These are phyloP conservation scores for Oncorhynchus mykiss DNA, from an alignment of 2,113 vertebrate species.

Conservation along the genomic window DNA sequence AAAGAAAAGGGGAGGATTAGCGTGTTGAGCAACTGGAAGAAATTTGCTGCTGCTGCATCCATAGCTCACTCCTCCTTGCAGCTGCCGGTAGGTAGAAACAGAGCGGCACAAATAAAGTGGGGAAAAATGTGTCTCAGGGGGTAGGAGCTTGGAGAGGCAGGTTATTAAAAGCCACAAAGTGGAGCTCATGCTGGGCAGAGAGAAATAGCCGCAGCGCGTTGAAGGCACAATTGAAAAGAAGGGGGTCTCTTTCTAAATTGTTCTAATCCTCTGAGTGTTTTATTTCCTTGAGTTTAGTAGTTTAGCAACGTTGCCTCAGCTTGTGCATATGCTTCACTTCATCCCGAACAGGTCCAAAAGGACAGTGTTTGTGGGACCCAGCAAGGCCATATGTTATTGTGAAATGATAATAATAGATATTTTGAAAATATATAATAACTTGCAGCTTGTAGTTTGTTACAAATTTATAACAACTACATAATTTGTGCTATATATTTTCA, in stretches of 20 bases:
- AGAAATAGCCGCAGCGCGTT: slow-evolving; percentile 88
- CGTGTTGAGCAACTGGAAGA: slow-evolving; percentile 92
- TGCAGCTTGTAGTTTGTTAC: not conserved
- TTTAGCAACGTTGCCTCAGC: slow-evolving; percentile 83
- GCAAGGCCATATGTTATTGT: not conserved
- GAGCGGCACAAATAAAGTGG: slow-evolving; percentile 78
- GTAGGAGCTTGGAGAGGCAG: slow-evolving; percentile 86
- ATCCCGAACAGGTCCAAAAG: slow-evolving; percentile 40
- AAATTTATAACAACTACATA: not conserved
- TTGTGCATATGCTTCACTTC: slow-evolving; percentile 49
- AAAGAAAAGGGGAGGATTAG: slow-evolving; percentile 89
- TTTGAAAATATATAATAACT: not conserved
- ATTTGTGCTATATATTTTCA: too few relatives aligned
- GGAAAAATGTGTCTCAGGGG: slow-evolving; percentile 85
- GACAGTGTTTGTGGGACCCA: slow-evolving; percentile 16
- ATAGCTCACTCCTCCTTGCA: slow-evolving; percentile 62
- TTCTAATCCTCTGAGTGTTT: slow-evolving; percentile 89
- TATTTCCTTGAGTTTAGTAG: slow-evolving; percentile 88
- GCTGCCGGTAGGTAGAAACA: slow-evolving; percentile 84
- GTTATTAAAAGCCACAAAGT: slow-evolving; percentile 98
- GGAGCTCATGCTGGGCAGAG: slow-evolving; percentile 86
- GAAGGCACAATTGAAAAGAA: slow-evolving; percentile 86
- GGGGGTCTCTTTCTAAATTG: slow-evolving; percentile 85
- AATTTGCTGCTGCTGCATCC: slow-evolving; percentile 76
- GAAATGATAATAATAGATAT: not conserved